phyloP scores from a whole-genome alignment of 2,888 invertebrate genomes.

The Camptogramma bilineatum region DNA sequence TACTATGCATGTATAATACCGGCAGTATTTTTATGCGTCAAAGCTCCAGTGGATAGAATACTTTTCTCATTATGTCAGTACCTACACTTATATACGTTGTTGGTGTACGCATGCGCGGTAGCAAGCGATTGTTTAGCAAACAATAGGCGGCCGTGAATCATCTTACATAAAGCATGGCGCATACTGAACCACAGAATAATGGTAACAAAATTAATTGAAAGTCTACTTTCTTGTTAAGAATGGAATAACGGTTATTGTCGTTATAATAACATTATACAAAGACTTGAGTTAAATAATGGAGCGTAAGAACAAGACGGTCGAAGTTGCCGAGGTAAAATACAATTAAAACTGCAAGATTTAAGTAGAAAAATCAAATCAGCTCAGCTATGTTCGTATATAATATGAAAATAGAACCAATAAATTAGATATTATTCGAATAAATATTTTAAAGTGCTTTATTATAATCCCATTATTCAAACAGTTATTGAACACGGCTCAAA shows the following conservation, averaged over 20 bases:
- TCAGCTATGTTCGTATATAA: too few species aligned
- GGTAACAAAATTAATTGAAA: conserved; percentile 6
- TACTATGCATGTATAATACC: background rate
- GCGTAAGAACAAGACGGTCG: background rate
- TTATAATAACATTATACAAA: background rate
- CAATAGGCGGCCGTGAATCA: conserved; percentile 35
- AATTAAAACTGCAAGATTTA: background rate
- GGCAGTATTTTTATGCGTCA: background rate
- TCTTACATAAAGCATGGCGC: conserved; percentile 17
- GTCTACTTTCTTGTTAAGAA: conserved; percentile 1
- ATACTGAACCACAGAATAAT: conserved; percentile 11
- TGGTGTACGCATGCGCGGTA: conserved; percentile 20
- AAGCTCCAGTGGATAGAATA: conserved; percentile 2
- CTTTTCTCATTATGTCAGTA: conserved; percentile 12
- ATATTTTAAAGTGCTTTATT: background rate
- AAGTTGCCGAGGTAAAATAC: background rate
- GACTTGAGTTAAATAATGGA: background rate
- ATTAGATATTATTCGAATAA: background rate
- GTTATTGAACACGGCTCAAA: conserved; percentile 18
- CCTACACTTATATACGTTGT: background rate
- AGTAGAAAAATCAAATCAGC: background rate
- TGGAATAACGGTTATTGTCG: background rate
- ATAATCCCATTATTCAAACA: conserved; percentile 20
- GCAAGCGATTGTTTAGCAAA: conserved; percentile 34
- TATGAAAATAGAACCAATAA: background rate